Conservation (phyloP, 2,113 vertebrate species). For the Thalassarche chlororhynchos region DNA sequence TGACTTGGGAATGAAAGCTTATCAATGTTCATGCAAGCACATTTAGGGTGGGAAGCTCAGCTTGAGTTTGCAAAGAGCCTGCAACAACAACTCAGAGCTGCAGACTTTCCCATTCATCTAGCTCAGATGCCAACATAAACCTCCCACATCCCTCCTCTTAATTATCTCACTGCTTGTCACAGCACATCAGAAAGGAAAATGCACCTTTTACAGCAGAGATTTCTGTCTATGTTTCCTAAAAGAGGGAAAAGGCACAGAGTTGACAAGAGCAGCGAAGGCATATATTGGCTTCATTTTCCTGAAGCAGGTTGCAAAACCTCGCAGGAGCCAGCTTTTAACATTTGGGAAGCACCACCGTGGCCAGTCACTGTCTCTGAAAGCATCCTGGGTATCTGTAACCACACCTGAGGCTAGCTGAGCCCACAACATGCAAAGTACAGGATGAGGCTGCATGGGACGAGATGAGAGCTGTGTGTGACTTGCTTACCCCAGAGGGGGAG, state of each 20-base stretch:
- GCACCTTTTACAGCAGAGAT: neutral
- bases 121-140: neutral
- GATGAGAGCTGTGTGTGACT: neutral
- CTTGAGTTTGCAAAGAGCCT: constrained; percentile 5
- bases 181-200: neutral
- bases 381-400: neutral
- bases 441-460: neutral
- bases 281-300: neutral
- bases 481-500: neutral
- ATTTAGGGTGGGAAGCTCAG: neutral
- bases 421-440: neutral
- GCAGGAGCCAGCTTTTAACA: neutral
- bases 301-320: neutral
- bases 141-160: neutral
- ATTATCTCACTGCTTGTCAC: neutral
- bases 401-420: neutral
- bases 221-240: neutral
- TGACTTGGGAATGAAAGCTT: neutral
- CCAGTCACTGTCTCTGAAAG: neutral
- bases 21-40: neutral
- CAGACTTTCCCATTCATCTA: neutral
- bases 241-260: neutral
- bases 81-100: neutral
- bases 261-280: neutral
- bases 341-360: neutral